phyloP scores from a whole-genome alignment of 1,140 invertebrate species.

The Philotrypesis tridentata region DNA sequence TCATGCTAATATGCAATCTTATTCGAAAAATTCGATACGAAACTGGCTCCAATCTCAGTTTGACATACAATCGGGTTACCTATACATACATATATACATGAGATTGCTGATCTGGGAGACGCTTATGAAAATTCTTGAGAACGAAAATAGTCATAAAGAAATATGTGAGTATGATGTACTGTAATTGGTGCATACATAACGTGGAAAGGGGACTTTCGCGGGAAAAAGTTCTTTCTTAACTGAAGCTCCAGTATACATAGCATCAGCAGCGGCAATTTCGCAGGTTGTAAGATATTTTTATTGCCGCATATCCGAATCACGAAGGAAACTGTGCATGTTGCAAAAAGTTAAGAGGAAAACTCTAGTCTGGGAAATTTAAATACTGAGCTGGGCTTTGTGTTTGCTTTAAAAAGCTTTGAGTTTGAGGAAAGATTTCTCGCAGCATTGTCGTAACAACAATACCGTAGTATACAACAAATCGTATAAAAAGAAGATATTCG shows the following conservation, averaged over 20 bases:
- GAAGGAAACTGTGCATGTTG: no score
- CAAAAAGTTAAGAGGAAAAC: no score
- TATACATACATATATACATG: neutral
- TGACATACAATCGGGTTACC: neutral
- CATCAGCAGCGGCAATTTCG: neutral
- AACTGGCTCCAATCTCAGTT: neutral
- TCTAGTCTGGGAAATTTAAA: no score
- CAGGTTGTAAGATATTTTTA: no score
- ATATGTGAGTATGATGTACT: neutral
- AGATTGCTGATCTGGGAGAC: neutral
- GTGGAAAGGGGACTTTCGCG: neutral
- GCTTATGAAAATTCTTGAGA: neutral
- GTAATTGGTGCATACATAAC: neutral
- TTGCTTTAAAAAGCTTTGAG: no score
- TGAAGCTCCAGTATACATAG: neutral
- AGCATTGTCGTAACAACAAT: no score
- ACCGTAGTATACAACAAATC: no score
- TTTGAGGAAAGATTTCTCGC: no score
- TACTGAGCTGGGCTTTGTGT: no score
- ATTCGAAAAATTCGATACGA: neutral
- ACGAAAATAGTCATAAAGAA: neutral
- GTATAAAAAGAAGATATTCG: no score
- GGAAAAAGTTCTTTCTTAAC: neutral
- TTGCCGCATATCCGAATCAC: no score
- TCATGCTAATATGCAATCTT: neutral